phyloP scores from a whole-genome alignment of 2,888 invertebrate genomes.

The Cenopis cana region DNA sequence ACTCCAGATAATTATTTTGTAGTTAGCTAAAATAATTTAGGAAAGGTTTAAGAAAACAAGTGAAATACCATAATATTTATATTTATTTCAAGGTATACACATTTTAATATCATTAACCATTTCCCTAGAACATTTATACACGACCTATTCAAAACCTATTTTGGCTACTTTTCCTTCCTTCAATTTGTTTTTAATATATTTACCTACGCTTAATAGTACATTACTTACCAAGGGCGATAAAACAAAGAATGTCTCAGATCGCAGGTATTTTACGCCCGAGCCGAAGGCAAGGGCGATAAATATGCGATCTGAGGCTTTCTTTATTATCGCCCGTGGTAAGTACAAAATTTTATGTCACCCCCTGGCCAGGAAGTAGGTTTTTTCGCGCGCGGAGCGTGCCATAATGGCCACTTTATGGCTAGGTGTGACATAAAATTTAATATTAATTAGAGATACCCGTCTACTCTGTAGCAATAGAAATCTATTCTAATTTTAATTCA shows the following conservation, averaged over 20 bases:
- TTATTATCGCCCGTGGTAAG: no score
- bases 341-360: no score
- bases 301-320: no score
- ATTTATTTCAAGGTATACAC: slow-evolving; percentile 57
- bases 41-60: slow-evolving; percentile 4
- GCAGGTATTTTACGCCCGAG: no score
- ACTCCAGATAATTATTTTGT: no score
- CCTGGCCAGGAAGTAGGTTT: no score
- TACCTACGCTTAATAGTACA: not conserved
- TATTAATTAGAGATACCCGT: not conserved
- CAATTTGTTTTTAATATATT: slow-evolving; percentile 22
- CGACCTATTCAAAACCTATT: slow-evolving; percentile 46
- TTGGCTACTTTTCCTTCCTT: slow-evolving; percentile 41
- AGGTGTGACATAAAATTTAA: no score
- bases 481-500: not conserved
- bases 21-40: not conserved
- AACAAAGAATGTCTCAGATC: no score
- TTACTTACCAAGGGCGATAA: no score
- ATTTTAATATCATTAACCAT: slow-evolving; percentile 52
- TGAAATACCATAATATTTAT: slow-evolving; percentile 46
- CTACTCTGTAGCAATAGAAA: not conserved
- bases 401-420: no score
- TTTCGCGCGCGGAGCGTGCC: no score
- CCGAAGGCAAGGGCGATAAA: no score
- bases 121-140: slow-evolving; percentile 53